These are phyloP conservation scores for Onychostoma macrolepis DNA, from an alignment of 2,113 vertebrate species.

Conservation along the genomic window DNA sequence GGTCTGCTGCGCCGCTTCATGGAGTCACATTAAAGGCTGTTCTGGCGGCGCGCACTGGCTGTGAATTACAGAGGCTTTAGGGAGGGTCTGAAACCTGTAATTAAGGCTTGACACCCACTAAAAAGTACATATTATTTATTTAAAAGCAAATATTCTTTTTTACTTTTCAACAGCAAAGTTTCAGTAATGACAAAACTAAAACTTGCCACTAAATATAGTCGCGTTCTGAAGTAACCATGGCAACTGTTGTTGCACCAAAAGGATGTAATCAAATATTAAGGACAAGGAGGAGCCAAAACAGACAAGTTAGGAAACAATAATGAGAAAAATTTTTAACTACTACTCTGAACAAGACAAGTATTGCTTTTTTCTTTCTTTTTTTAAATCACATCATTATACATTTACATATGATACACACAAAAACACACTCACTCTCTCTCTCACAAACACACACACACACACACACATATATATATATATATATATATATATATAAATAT, in stretches of 20 bases:
- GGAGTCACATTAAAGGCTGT: not conserved
- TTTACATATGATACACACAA: not conserved
- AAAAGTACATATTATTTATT: not conserved
- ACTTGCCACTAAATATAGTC: not conserved
- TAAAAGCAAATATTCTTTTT: not conserved
- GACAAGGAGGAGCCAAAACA: not conserved
- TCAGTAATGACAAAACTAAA: not conserved
- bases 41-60: not conserved
- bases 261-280: not conserved
- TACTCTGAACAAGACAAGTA: not conserved
- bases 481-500: too few relatives aligned
- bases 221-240: not conserved
- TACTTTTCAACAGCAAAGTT: not conserved
- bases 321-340: not conserved
- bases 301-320: not conserved
- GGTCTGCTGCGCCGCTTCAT: conserved; percentile 1
- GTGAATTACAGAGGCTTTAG: not conserved
- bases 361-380: not conserved
- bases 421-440: too few relatives aligned
- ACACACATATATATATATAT: not conserved
- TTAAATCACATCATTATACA: not conserved
- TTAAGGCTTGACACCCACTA: not conserved
- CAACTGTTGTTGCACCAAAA: not conserved
- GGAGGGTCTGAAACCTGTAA: not conserved
- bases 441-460: too few relatives aligned